Conservation (phyloP, 2,888 invertebrate species). For the Mesoligia furuncula region DNA sequence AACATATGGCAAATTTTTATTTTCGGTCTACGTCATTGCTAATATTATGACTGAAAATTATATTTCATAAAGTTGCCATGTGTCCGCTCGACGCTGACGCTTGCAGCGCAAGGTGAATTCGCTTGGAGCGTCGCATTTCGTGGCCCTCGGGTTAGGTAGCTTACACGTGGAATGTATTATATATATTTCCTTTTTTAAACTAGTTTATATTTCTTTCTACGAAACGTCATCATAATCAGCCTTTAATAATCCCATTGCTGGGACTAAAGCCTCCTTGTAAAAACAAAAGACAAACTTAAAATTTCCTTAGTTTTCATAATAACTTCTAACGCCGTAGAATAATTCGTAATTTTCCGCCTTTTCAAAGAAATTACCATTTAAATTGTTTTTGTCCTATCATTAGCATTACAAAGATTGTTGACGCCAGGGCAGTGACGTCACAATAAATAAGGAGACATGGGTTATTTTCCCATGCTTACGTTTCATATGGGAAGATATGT, state of each 20-base stretch:
- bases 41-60: background rate
- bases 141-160: too few relatives aligned
- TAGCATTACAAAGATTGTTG: constrained; percentile 84
- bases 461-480: constrained; percentile 62
- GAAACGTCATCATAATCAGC: background rate
- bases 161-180: background rate
- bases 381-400: constrained; percentile 84
- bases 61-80: background rate
- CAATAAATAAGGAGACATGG: constrained; percentile 70
- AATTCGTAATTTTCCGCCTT: constrained; percentile 54
- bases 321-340: background rate
- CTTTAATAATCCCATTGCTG: background rate
- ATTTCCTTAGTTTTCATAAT: constrained; percentile 9
- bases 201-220: background rate
- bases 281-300: background rate
- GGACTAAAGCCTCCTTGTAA: background rate
- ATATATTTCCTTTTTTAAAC: too few relatives aligned
- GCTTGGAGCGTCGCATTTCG: too few relatives aligned
- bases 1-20: too few relatives aligned
- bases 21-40: background rate
- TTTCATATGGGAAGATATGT: constrained; percentile 65
- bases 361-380: constrained; percentile 87
- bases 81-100: too few relatives aligned
- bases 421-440: constrained; percentile 55
- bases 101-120: too few relatives aligned